These are phyloP conservation scores for Psephotus haematonotus DNA, from an alignment of 2,113 vertebrate genomes.

Conservation along the genomic window DNA sequence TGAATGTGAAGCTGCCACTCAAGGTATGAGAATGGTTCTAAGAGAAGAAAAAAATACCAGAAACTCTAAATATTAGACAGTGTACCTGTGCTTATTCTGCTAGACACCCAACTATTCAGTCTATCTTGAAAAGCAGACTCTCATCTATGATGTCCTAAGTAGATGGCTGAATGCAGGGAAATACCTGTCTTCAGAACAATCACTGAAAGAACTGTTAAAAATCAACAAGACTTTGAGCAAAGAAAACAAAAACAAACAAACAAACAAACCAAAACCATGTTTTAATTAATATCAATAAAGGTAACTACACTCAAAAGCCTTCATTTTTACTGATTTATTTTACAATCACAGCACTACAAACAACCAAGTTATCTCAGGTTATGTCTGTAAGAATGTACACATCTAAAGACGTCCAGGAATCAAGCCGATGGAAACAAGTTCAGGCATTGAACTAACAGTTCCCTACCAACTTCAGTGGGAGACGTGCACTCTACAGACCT, in stretches of 20 bases:
- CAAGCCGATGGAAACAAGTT: neutral
- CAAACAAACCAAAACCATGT: neutral
- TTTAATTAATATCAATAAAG: neutral
- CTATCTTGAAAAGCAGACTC: neutral
- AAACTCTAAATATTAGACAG: neutral
- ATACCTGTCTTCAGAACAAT: neutral
- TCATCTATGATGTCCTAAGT: neutral
- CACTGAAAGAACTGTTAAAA: neutral
- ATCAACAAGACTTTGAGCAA: neutral
- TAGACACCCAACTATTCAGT: neutral
- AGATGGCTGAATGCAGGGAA: neutral
- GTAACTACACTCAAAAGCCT: neutral
- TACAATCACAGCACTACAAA: neutral
- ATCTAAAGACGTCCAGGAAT: neutral
- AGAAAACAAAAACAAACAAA: neutral
- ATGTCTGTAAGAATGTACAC: rapidly evolving
- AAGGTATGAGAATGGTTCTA: neutral
- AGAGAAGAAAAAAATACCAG: neutral
- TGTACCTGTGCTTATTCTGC: neutral
- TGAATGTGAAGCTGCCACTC: neutral
- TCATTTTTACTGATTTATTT: neutral
- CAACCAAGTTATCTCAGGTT: neutral
- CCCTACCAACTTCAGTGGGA: neutral
- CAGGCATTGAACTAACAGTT: neutral
- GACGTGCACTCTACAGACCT: neutral